Evolutionary conservation across 2,113 vertebrate species (phyloP).

Genomic region (Neotoma lepida): DNA sequence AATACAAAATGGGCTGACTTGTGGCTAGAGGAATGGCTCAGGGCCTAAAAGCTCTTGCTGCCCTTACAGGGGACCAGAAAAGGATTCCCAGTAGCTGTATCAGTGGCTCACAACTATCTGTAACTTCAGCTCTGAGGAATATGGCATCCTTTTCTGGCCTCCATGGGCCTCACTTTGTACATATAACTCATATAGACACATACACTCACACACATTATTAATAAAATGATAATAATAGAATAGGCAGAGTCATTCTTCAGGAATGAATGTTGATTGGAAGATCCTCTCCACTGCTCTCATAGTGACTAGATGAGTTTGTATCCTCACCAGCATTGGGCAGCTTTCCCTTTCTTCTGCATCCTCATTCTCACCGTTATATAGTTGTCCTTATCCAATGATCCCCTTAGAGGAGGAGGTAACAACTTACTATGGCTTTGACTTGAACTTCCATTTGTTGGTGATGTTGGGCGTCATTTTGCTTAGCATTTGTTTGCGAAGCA

Average conservation of each 20-base stretch:
- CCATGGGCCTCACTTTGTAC: neutral
- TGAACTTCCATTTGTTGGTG: neutral
- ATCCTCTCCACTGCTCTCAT: rapidly evolving
- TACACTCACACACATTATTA: neutral
- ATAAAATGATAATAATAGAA: neutral
- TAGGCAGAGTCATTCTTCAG: neutral
- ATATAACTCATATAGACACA: neutral
- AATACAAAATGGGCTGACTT: neutral
- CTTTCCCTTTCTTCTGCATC: neutral
- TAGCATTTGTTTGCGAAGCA: neutral
- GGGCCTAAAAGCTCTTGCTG: neutral
- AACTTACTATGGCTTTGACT: neutral
- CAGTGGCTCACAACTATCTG: neutral
- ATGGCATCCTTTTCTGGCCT: neutral
- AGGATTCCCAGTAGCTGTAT: neutral
- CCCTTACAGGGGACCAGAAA: neutral
- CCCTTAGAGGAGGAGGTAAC: neutral
- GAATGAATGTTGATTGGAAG: neutral
- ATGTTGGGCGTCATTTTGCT: neutral
- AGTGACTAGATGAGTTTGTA: no score
- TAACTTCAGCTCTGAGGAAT: neutral
- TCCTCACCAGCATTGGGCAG: neutral
- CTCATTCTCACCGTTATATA: neutral
- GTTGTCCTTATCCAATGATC: neutral
- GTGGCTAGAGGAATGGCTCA: neutral